Evolutionary conservation across 2,113 vertebrate genomes (phyloP).

Genomic region (Cheilinus undulatus): DNA sequence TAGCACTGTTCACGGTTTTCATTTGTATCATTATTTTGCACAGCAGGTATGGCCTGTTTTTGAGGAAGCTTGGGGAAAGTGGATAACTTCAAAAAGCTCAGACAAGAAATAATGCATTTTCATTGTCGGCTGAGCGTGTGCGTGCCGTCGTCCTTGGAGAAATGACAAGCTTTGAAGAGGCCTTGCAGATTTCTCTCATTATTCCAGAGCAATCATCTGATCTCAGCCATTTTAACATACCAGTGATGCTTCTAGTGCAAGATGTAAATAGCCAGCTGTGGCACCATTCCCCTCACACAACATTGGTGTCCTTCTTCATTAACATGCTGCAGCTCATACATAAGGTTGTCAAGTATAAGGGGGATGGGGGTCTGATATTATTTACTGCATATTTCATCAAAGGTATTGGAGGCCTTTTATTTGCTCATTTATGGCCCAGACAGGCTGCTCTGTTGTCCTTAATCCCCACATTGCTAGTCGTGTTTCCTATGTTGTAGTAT

Average conservation of each 20-base stretch:
- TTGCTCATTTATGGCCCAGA: slow-evolving; percentile 53
- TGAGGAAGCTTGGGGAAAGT: slow-evolving; percentile 9
- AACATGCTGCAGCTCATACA: background rate
- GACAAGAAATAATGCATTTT: slow-evolving; percentile 49
- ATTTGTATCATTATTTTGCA: slow-evolving; percentile 17
- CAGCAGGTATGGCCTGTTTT: slow-evolving; percentile 2
- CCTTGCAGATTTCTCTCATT: slow-evolving; percentile 19
- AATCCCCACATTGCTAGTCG: slow-evolving; percentile 21
- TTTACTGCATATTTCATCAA: slow-evolving; percentile 7
- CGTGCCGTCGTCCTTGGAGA: slow-evolving; percentile 43
- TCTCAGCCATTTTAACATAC: slow-evolving; percentile 46
- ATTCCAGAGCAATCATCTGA: slow-evolving; percentile 25
- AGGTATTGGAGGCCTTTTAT: background rate
- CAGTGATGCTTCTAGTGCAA: background rate
- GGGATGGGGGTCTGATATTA: background rate
- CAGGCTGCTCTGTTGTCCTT: slow-evolving; percentile 20
- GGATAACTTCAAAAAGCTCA: slow-evolving; percentile 30
- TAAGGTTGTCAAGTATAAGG: background rate
- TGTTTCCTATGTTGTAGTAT: slow-evolving; percentile 38
- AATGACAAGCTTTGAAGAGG: slow-evolving; percentile 45
- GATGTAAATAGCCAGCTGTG: slow-evolving; percentile 38
- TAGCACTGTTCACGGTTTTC: background rate
- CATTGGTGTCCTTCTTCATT: background rate
- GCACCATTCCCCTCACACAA: background rate
- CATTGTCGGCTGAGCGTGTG: slow-evolving; percentile 26